Evolutionary conservation across 1,140 invertebrate species (phyloP).

Genomic region (Procambarus virginalis): DNA sequence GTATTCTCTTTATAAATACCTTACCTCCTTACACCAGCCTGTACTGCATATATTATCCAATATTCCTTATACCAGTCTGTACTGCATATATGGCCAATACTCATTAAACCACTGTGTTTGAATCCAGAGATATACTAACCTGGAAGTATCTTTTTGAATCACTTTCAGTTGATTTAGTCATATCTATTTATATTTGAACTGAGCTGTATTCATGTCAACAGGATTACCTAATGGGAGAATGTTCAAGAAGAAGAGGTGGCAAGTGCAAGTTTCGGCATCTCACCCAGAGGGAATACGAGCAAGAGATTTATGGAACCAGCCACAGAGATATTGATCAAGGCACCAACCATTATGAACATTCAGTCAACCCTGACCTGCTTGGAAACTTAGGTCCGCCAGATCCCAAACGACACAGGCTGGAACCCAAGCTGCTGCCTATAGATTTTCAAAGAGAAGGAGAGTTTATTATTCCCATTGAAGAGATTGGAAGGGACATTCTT

Average conservation of each 20-base stretch:
- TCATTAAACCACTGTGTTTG: too few species aligned
- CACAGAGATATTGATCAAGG: constrained; percentile 32
- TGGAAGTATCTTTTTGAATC: too few species aligned
- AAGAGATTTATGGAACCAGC: constrained; percentile 68
- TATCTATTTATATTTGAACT: neutral
- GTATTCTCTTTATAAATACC: too few species aligned
- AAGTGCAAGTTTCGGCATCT: constrained; percentile 79
- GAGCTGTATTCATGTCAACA: constrained; percentile 71
- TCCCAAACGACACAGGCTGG: constrained; percentile 55
- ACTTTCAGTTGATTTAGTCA: too few species aligned
- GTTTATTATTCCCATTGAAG: constrained; percentile 45
- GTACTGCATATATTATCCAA: too few species aligned
- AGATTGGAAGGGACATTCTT: constrained; percentile 43
- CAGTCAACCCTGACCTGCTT: constrained; percentile 13
- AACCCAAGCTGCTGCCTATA: constrained; percentile 18
- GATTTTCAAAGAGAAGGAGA: constrained; percentile 53
- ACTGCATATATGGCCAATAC: too few species aligned
- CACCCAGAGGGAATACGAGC: constrained; percentile 72
- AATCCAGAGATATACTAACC: too few species aligned
- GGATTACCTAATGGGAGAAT: constrained; percentile 85
- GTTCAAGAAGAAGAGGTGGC: constrained; percentile 76
- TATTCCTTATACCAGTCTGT: too few species aligned
- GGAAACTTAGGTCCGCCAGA: constrained; percentile 30
- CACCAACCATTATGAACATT: constrained; percentile 44
- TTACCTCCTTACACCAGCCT: too few species aligned